Evolutionary conservation across 2,797 vertebrate genomes (phyloP).

Genomic region (Psittacula derbiana): DNA sequence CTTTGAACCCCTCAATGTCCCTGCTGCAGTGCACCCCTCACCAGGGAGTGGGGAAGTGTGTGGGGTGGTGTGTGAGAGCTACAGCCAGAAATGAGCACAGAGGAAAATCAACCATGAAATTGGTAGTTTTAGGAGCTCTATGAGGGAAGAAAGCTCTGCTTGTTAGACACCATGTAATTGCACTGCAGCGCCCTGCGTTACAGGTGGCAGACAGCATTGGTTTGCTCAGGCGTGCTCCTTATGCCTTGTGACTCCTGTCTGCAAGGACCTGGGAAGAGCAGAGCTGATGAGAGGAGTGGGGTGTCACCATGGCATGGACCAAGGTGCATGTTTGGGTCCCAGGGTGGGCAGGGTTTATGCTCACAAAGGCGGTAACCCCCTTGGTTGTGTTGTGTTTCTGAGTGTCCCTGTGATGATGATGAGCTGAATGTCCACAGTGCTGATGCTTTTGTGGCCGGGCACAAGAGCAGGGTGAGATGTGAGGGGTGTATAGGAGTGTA

Average conservation of each 20-base stretch:
- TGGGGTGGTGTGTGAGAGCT: background rate
- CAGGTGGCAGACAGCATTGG: background rate
- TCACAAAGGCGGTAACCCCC: background rate
- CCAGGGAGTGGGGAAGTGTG: accelerated
- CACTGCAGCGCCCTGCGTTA: background rate
- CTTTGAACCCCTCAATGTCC: background rate
- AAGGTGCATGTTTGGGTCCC: background rate
- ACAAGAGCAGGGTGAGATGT: accelerated
- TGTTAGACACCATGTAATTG: background rate
- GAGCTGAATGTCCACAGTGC: background rate
- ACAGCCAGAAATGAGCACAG: background rate
- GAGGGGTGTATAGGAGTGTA: background rate
- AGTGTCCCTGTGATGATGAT: background rate
- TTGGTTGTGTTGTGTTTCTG: background rate
- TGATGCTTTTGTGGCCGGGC: background rate
- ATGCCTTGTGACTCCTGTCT: accelerated
- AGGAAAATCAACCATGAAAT: constrained; percentile 4
- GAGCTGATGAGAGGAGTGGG: background rate
- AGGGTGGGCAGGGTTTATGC: background rate
- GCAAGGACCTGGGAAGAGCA: background rate
- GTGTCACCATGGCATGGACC: background rate
- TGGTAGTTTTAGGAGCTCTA: background rate
- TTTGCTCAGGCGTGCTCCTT: background rate
- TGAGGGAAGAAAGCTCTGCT: background rate
- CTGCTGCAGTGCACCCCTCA: background rate